Evolutionary conservation across 1,140 invertebrate species (phyloP).

Genomic region (Pentalonia nigronervosa): DNA sequence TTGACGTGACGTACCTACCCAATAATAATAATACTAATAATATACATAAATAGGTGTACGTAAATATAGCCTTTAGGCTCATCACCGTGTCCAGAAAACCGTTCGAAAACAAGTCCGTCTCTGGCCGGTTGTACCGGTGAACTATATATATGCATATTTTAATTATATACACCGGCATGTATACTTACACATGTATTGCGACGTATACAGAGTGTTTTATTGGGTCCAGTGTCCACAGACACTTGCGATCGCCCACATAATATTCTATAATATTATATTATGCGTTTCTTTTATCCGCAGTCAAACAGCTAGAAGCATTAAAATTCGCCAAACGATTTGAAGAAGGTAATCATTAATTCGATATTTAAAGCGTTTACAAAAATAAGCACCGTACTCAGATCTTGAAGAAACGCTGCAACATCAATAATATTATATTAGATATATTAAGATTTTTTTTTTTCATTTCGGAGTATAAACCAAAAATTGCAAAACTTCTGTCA

Average conservation of each 20-base stretch:
- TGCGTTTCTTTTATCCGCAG: neutral
- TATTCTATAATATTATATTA: neutral
- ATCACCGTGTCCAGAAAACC: neutral
- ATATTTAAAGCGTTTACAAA: neutral
- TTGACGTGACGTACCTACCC: constrained; percentile 1
- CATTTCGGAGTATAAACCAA: neutral
- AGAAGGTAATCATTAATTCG: neutral
- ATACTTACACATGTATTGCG: neutral
- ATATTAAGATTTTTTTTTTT: no score
- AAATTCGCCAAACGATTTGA: neutral
- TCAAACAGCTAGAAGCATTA: neutral
- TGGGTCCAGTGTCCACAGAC: no score
- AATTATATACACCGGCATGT: neutral
- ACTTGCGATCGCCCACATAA: neutral
- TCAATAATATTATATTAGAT: no score
- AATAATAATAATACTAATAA: neutral
- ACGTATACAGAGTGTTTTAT: neutral
- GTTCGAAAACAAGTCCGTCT: neutral
- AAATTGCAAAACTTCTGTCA: neutral
- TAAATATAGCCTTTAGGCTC: neutral
- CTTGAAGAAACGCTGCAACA: neutral
- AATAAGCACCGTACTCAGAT: neutral
- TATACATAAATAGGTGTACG: neutral
- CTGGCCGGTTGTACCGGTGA: neutral
- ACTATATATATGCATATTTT: neutral